phyloP scores from a whole-genome alignment of 2,113 vertebrate genomes.

The Dissostichus mawsoni region DNA sequence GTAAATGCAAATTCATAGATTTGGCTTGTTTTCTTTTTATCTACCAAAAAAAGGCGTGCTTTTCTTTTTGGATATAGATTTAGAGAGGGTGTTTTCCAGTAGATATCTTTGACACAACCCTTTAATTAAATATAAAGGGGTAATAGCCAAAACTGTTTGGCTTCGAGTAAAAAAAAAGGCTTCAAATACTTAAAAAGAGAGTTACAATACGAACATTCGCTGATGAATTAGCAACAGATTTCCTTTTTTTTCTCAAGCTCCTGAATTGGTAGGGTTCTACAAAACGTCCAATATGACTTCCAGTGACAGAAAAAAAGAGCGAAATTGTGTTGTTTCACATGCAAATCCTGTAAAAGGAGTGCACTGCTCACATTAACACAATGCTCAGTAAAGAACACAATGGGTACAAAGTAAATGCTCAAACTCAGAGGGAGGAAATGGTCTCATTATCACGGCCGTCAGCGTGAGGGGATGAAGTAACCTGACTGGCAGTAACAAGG shows the following conservation, averaged over 20 bases:
- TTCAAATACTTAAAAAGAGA: not conserved
- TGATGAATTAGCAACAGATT: not conserved
- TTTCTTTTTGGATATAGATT: not conserved
- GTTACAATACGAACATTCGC: not conserved
- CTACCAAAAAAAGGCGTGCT: too few species aligned
- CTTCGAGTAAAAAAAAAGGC: not conserved
- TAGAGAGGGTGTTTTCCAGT: not conserved
- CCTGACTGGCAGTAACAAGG: constrained; percentile 44
- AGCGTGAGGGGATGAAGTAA: constrained; percentile 13
- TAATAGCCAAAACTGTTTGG: not conserved
- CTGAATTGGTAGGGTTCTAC: not conserved
- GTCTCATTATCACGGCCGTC: constrained; percentile 51
- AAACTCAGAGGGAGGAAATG: constrained; percentile 30
- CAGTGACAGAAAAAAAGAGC: not conserved
- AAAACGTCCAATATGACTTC: not conserved
- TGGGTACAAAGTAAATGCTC: constrained; percentile 5
- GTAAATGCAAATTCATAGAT: not conserved
- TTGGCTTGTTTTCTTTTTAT: not conserved
- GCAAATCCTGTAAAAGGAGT: not conserved
- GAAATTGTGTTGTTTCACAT: not conserved
- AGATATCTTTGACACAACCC: not conserved
- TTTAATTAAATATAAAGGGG: too few species aligned
- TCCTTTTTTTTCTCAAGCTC: not conserved
- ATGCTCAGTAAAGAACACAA: constrained; percentile 18
- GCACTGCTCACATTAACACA: not conserved